Evolutionary conservation across 2,797 vertebrate genomes (phyloP), one percentile per base, ranked within the genome.

Genomic region (Monodelphis domestica): DNA sequence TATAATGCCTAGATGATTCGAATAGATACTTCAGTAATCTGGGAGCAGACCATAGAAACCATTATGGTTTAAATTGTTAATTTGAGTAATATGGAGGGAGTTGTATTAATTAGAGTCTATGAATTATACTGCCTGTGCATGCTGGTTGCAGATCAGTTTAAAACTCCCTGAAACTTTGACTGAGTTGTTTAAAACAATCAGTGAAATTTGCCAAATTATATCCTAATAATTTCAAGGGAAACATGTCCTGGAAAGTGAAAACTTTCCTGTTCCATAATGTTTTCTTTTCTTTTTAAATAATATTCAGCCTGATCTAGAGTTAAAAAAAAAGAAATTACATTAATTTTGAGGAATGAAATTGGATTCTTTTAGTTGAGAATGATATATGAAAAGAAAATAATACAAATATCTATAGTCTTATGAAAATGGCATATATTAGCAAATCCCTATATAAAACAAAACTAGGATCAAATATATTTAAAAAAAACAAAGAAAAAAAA

Each of bases 111-210:
- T 96, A 97, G 95, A 0, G 89, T 91, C 92, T 97, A 38, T 95
- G 56, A 33, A 30, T 94, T 95, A 92, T 92, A 33, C 90, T 97
- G 57, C 53, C 2, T 96, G 24, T 95, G 94, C 97, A 53, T 95
- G 87, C 88, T 91, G 56, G 93, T 87, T 94, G 53, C 0, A 0
- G 15, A 93, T 17, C 87, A 26, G 11, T 70, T 97, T 78, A 26
- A 94, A 95, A 87, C 33, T 50, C 96, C 84, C 59, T 78, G 52
- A 90, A 96, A 52, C 94, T 88, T 89, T 93, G 91, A 55, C 21
- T 52, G 24, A 30, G 92, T 54, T 91, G 97, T 70, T 91, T 45
- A 95, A 97, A 97, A 91, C 84, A 89, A 56, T 88, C 88, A 96
- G n/a, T 14, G 0, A 29, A 96, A 26, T 15, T 33, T 17, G 97